phyloP scores from a whole-genome alignment of 2,113 vertebrate genomes.

The Mixornis gularis region DNA sequence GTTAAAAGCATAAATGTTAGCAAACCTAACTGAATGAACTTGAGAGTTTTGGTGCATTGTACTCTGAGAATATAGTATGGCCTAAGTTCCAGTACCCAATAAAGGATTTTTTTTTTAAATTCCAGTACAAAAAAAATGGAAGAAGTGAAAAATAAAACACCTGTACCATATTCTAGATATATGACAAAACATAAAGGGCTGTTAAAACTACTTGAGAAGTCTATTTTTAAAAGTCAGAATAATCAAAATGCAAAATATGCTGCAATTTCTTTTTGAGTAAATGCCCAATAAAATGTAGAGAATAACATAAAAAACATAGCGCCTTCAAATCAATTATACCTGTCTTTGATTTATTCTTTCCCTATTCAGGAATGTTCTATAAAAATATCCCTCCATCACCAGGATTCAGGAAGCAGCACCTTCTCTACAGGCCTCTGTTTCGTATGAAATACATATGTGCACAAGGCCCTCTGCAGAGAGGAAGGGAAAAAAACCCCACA shows the following conservation, averaged over 20 bases:
- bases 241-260: neutral
- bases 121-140: neutral
- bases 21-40: neutral
- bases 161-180: neutral
- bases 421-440: neutral
- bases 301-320: neutral
- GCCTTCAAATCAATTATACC: neutral
- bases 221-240: neutral
- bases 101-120: neutral
- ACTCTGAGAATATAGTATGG: neutral
- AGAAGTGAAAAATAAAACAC: neutral
- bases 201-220: neutral
- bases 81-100: neutral
- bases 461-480: neutral
- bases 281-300: neutral
- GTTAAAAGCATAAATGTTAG: neutral
- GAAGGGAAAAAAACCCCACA: neutral
- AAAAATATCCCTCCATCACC: neutral
- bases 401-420: neutral
- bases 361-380: neutral
- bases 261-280: neutral
- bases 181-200: neutral
- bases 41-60: neutral
- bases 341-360: neutral
- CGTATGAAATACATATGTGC: rapidly evolving